Evolutionary conservation across 2,888 invertebrate species (phyloP), one percentile per base, ranked within the genome.

Genomic region (Agrilus biguttatus): DNA sequence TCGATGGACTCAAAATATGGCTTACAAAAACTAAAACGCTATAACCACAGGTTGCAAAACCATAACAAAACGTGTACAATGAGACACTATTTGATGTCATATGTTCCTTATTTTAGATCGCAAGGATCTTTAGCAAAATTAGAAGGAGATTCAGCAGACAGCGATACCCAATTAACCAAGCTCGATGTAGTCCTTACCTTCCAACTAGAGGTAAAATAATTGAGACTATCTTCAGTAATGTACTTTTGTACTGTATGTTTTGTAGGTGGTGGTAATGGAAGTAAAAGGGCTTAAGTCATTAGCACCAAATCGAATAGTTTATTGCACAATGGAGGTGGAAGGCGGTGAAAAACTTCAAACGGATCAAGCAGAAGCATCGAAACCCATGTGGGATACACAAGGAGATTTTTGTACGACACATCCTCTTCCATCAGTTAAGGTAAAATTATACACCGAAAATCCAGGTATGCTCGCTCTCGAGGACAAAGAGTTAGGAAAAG

Each of bases 281-380:
- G 97, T 98, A 42, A 92, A 96, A 68, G 95, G 95, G 54, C 75
- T 98, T 52, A 97, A 96, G 70, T 92, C 93, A 42, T 73, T 99
- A 60, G 86, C 95, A 49, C 87, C 92, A 33, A 97, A 95, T 74
- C 81, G 96, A 60, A 96, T 98, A 64, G 96, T 98, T 40, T 98
- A 98, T 71, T 99, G 98, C 68, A 98, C 97, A 17, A 99, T 98
- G 98, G 98, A 99, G 70, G 95, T 98, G 33, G 98, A 99, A 68
- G 96, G 93, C 48, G 95, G 96, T 37, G 95, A 96, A 62, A 98
- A 98, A 66, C 74, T 98, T 47, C 97, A 98, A 71, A 98, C 98
- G 2, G 98, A 97, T 70, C 97, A 97, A 70, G 97, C 97, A 1
- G 97, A 98, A 70, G 97, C 97, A 19, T 93, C 95, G 3, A 97